Conservation (phyloP, 2,113 vertebrate genomes). For the Bos javanicus region DNA sequence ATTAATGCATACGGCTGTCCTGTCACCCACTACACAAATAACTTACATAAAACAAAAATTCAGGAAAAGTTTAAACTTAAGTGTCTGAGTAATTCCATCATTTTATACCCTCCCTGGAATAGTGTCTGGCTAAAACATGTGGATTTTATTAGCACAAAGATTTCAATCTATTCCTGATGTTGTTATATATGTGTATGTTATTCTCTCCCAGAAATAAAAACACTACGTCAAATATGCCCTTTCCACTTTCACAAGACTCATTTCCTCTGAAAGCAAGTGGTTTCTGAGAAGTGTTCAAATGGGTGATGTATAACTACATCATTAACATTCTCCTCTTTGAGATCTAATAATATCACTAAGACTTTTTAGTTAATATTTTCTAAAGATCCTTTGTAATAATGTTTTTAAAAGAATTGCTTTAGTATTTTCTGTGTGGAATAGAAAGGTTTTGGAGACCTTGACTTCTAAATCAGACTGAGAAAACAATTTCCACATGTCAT, state of each 20-base stretch:
- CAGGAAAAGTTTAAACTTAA: not conserved
- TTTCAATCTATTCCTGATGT: not conserved
- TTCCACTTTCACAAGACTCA: not conserved
- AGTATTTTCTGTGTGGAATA: constrained; percentile 33
- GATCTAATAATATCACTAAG: not conserved
- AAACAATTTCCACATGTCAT: not conserved
- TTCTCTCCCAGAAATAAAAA: not conserved
- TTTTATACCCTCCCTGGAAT: not conserved
- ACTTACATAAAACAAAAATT: not conserved
- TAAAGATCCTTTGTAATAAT: constrained; percentile 33
- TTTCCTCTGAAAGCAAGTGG: not conserved
- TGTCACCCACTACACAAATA: not conserved
- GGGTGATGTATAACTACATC: not conserved
- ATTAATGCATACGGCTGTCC: not conserved
- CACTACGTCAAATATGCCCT: not conserved
- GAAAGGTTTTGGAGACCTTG: not conserved
- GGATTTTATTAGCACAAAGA: not conserved
- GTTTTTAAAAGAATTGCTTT: constrained; percentile 25
- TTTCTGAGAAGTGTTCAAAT: not conserved
- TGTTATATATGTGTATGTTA: not conserved
- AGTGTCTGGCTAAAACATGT: not conserved
- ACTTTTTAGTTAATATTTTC: constrained; percentile 23
- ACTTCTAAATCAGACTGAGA: constrained; percentile 25
- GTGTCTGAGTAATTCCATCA: not conserved
- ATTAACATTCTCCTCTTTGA: not conserved